These are phyloP conservation scores for Orthonevra nobilis DNA, from an alignment of 2,888 invertebrate species.

Conservation along the genomic window DNA sequence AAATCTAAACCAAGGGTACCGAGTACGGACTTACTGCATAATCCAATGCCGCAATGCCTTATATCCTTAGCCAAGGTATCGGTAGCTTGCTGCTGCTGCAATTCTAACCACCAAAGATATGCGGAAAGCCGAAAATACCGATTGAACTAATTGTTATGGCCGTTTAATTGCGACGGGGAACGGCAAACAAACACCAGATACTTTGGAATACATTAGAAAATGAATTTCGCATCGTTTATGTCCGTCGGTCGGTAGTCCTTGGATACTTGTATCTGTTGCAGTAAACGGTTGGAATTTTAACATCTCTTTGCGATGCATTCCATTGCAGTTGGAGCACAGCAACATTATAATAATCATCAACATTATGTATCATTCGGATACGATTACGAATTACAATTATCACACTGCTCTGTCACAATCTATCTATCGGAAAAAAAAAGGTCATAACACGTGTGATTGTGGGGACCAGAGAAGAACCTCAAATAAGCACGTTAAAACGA, in stretches of 20 bases:
- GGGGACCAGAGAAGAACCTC: conserved; percentile 23
- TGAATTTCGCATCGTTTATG: conserved; percentile 49
- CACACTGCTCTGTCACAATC: not conserved
- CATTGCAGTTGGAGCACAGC: conserved; percentile 53
- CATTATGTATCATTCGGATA: conserved; percentile 48
- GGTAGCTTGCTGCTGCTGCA: conserved; percentile 4
- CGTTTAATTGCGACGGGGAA: conserved; percentile 53
- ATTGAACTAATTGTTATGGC: conserved; percentile 65
- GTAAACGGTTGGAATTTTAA: conserved; percentile 44
- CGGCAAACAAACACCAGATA: conserved; percentile 20
- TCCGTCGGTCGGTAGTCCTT: too few relatives aligned
- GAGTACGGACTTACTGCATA: too few relatives aligned
- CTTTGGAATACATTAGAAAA: conserved; percentile 63
- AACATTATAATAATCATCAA: conserved; percentile 67
- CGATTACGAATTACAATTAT: conserved; percentile 65
- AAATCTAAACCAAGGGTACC: conserved; percentile 11
- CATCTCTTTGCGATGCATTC: conserved; percentile 43
- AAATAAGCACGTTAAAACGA: conserved; percentile 46
- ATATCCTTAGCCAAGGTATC: not conserved
- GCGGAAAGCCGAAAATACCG: conserved; percentile 66
- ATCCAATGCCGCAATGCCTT: conserved; percentile 7
- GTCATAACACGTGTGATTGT: conserved; percentile 68
- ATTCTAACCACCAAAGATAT: conserved; percentile 39
- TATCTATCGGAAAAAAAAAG: conserved; percentile 48
- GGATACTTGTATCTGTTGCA: conserved; percentile 24